A percentile compares a stretch with the other conserved stretches of the same genome.
Evolutionary conservation across 2,888 invertebrate genomes (phyloP).

Genomic region (Siphlonurus alternatus): DNA sequence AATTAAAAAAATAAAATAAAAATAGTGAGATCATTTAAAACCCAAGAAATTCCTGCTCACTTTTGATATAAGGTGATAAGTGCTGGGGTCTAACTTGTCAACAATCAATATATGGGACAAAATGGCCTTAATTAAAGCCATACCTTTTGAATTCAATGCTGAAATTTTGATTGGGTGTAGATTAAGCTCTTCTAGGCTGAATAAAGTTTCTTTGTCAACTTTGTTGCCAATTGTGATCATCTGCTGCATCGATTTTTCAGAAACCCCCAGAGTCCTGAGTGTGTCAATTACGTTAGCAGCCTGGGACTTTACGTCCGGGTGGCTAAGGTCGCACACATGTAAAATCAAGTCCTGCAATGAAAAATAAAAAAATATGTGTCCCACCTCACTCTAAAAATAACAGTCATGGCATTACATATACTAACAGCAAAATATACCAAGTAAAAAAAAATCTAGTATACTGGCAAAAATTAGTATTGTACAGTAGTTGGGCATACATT

Average conservation of each 20-base stretch:
- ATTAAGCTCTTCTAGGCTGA: not conserved
- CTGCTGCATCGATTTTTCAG: slow-evolving; percentile 27
- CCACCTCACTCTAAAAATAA: slow-evolving; percentile 2
- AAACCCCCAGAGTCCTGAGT: slow-evolving; percentile 34
- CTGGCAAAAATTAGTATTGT: too few relatives aligned
- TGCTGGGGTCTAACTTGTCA: too few relatives aligned
- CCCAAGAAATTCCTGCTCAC: too few relatives aligned
- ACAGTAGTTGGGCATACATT: too few relatives aligned
- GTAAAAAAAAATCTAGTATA: too few relatives aligned
- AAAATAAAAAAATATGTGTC: not conserved
- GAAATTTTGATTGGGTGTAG: not conserved
- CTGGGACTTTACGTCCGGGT: slow-evolving; percentile 51
- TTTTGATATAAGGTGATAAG: too few relatives aligned
- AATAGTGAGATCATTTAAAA: too few relatives aligned
- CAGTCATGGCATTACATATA: too few relatives aligned
- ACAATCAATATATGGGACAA: too few relatives aligned
- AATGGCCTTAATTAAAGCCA: too few relatives aligned
- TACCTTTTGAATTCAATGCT: not conserved
- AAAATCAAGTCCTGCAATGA: slow-evolving; percentile 51
- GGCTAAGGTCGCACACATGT: slow-evolving; percentile 62
- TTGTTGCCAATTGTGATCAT: slow-evolving; percentile 62
- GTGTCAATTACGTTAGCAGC: slow-evolving; percentile 48
- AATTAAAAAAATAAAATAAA: too few relatives aligned
- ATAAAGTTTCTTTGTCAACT: slow-evolving; percentile 32
- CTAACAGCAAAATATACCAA: too few relatives aligned